These are phyloP conservation scores for Cinclus cinclus DNA, from an alignment of 2,113 vertebrate genomes.

Conservation along the genomic window DNA sequence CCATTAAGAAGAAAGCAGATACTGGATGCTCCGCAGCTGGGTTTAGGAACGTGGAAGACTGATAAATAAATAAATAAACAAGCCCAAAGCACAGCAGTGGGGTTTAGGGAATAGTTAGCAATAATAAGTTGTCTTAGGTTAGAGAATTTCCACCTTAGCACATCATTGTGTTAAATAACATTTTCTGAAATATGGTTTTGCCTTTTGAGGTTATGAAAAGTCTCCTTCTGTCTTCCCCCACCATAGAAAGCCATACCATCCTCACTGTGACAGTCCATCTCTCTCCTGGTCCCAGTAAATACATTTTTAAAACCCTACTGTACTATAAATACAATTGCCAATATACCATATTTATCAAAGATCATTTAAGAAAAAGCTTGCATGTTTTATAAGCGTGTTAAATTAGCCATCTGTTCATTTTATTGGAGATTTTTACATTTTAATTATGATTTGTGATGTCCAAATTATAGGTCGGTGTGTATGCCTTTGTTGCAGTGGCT, in stretches of 20 bases:
- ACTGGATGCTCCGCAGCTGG: not conserved
- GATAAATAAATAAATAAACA: slow-evolving; percentile 68
- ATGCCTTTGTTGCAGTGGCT: slow-evolving; percentile 36
- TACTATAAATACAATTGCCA: not conserved
- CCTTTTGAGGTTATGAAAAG: not conserved
- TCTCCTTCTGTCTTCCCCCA: not conserved
- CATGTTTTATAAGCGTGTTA: slow-evolving; percentile 46
- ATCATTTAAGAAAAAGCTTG: slow-evolving; percentile 16
- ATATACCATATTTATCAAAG: slow-evolving; percentile 24
- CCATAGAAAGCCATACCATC: not conserved
- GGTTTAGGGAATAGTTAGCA: slow-evolving; percentile 77
- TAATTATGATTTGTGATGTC: slow-evolving; percentile 64
- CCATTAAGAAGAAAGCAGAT: not conserved
- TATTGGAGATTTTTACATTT: slow-evolving; percentile 42
- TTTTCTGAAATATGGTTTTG: slow-evolving; percentile 45
- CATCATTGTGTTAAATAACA: slow-evolving; percentile 75
- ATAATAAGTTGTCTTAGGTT: slow-evolving; percentile 77
- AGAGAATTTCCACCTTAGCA: slow-evolving; percentile 66
- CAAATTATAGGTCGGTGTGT: slow-evolving; percentile 43
- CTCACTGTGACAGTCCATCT: not conserved
- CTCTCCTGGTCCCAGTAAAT: not conserved
- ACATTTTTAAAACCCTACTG: not conserved
- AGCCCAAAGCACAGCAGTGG: slow-evolving; percentile 65
- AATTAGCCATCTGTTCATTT: slow-evolving; percentile 53
- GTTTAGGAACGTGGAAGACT: slow-evolving; percentile 56